A percentile compares a stretch with the other conserved stretches of the same genome.
These are phyloP conservation scores for Phrixothrix hirtus DNA, from an alignment of 2,888 invertebrate genomes.

Conservation along the genomic window DNA sequence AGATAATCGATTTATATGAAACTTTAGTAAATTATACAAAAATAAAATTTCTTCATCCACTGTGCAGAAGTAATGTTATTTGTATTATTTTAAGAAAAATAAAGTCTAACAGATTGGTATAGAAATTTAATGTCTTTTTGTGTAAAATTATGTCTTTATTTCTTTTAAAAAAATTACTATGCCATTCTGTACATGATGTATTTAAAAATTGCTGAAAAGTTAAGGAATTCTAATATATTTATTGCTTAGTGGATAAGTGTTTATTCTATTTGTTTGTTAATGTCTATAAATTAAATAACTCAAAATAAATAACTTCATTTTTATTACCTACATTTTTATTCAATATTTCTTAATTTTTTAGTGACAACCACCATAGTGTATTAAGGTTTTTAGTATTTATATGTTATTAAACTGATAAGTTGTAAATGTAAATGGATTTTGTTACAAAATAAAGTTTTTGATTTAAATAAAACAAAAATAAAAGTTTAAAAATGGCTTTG, in stretches of 20 bases:
- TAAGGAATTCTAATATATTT: too few species aligned
- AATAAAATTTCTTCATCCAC: conserved; percentile 4
- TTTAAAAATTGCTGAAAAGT: background rate
- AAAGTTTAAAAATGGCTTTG: background rate
- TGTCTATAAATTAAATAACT: too few species aligned
- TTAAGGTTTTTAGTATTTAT: conserved; percentile 13
- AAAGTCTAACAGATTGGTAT: background rate
- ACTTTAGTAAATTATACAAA: conserved; percentile 3
- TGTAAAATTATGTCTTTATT: too few species aligned
- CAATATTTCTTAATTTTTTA: conserved; percentile 7
- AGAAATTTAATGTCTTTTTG: too few species aligned
- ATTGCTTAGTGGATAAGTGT: too few species aligned
- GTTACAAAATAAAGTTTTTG: conserved; percentile 21
- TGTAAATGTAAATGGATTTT: conserved; percentile 24
- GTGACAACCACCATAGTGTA: background rate
- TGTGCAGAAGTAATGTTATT: conserved; percentile 4
- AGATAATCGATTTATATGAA: background rate
- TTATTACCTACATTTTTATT: conserved; percentile 1
- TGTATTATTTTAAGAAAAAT: conserved; percentile 3
- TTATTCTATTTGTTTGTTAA: background rate
- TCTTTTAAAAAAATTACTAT: too few species aligned
- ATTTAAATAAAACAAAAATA: background rate
- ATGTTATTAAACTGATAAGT: conserved; percentile 22
- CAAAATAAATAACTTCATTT: too few species aligned
- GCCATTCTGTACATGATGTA: too few species aligned